Base-by-base conservation (phyloP, 1,140 invertebrate species). In the Penaeus indicus region DNA sequence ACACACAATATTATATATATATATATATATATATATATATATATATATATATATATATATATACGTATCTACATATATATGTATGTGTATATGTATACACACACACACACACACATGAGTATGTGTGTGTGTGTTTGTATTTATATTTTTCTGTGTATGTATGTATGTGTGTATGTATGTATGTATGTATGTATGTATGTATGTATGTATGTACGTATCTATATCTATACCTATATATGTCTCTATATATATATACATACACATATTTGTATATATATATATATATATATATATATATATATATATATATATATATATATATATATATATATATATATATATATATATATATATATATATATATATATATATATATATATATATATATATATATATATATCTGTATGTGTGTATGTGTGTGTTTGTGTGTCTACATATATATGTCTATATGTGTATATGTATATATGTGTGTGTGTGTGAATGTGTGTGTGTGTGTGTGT, bases 291-390 rank as follows among this genome's bases (percentile, higher is more conserved):
- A 78, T 78, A 78, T 78, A 78, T 78, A 78, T 16, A 78, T 78
- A 78, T 78, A 78, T 78, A 78, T 78, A 78, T 27, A 78, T 78
- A 78, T 78, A 78, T 78, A 78, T 78, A 78, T 78, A 27, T 78
- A 78, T 78, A 38, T 8, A 78, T 78, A 78, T 78, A 78, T 27
- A 78, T 78, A 78, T 78, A 78, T 78, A 78, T 16, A 78, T 78
- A 78, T 78, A 78, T 78, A 78, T 78, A 78, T 27, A 78, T 78
- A 78, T 78, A 78, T 78, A 78, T 78, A 78, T 78, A 27, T 78
- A 38, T 8, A 78, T 78, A 78, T 78, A 78, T 27, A 78, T 78
- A 78, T 78, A 78, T 78, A 78, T 16, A 78, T 78, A 78, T 78
- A 78, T 78, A 78, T 78, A 78, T 27, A 78, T 78, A 78, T 78